Evolutionary conservation across 1,140 invertebrate species (phyloP), one percentile per base, ranked within the genome.

Genomic region (Megathymus violae): DNA sequence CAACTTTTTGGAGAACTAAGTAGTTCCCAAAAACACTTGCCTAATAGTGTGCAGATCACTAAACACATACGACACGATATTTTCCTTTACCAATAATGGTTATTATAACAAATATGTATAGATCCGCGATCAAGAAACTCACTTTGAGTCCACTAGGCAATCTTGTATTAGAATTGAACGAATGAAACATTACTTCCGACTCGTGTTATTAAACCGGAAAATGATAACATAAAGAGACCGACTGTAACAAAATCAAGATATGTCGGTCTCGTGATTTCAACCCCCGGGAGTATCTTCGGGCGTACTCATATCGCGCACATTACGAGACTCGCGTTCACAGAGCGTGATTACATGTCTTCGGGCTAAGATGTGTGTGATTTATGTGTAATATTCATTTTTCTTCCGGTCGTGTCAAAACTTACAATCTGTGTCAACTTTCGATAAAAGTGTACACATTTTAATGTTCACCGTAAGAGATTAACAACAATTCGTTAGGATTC

Each of bases 211-310:
- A 51, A n/a, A n/a, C n/a, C 31, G 17, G 13, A 15, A 14, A 51
- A 14, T 4, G 25, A 15, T 16, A 11, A 11, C 10, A 7, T 22
- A 44, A 22, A 40, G 43, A 44, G 19, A 11, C 2, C 19, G 17
- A 34, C 34, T 50, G 47, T 50, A 50, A 34, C 27, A 15, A 50
- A 50, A 50, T 50, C 47, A 50, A 51, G 31, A 51, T 38, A 51
- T 51, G 36, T 51, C 16, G 48, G 47, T 50, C 41, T 14, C 41
- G 16, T 15, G 19, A 5, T 5, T 3, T 5, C 2, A 22, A 5
- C n/a, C 9, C 16, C 7, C 13, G 22, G 5, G 10, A n/a, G n/a
- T n/a, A 46, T 2, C 19, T 31, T 47, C 44, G 14, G 19, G 19
- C 22, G 11, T 27, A 44, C 38, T 44, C 43, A 16, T 22, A 47